Conservation (phyloP, 2,888 invertebrate genomes). For the Limnephilus lunatus region DNA sequence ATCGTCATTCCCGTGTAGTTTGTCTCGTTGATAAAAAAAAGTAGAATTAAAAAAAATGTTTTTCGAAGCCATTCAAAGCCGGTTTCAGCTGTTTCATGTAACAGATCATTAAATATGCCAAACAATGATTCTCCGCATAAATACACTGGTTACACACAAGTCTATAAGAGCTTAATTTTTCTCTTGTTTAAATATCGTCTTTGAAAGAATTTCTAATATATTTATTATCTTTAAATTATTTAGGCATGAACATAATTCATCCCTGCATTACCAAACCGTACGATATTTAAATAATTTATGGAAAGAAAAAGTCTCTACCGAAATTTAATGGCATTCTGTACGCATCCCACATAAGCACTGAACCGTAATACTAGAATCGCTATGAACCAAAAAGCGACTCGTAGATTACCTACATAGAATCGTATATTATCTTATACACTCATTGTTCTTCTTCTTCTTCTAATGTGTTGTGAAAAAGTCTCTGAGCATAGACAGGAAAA, state of each 20-base stretch:
- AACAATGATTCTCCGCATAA: no score
- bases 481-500: no score
- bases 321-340: background rate
- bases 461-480: background rate
- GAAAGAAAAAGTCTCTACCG: background rate
- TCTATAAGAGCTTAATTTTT: no score
- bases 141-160: no score
- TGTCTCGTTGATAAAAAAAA: no score
- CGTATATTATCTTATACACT: no score
- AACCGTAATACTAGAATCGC: background rate
- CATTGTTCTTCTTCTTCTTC: background rate
- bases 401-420: background rate
- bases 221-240: background rate
- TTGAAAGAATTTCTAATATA: background rate
- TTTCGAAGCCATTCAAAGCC: no score
- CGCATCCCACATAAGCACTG: background rate
- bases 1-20: no score
- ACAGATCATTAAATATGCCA: no score
- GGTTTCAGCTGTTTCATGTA: no score
- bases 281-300: constrained; percentile 2
- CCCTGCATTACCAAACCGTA: background rate
- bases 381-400: background rate
- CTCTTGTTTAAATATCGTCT: background rate
- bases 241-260: background rate
- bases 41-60: no score